Evolutionary conservation across 2,888 invertebrate species (phyloP).

Genomic region (Eupsilia transversa): DNA sequence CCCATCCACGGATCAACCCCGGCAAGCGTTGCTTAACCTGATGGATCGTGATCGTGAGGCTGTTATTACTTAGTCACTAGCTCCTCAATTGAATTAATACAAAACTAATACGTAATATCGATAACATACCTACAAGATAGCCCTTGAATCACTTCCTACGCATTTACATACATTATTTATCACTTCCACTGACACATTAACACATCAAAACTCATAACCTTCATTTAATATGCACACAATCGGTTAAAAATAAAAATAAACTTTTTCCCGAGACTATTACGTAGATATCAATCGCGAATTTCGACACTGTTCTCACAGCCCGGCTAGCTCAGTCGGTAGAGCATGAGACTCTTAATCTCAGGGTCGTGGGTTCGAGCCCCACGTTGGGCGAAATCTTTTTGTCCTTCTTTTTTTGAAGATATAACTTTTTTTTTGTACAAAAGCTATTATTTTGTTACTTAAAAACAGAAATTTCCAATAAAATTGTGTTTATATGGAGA

Average conservation of each 20-base stretch:
- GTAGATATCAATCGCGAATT: neutral
- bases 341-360: conserved; percentile 91
- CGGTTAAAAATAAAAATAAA: conserved; percentile 32
- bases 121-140: neutral
- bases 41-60: no score
- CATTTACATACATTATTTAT: conserved; percentile 28
- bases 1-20: no score
- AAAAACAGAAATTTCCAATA: no score
- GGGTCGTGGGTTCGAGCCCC: conserved; percentile 92
- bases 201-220: conserved; percentile 9
- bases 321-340: conserved; percentile 90
- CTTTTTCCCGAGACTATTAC: neutral
- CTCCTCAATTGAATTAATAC: no score
- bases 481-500: neutral
- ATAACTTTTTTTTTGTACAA: rapidly evolving
- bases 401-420: neutral
- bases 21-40: no score
- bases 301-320: conserved; percentile 62
- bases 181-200: neutral
- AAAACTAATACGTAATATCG: neutral
- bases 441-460: neutral
- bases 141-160: neutral
- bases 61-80: no score
- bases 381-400: conserved; percentile 88
- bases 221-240: conserved; percentile 3